Conservation (phyloP, 2,797 vertebrate genomes). For the Balearica regulorum region DNA sequence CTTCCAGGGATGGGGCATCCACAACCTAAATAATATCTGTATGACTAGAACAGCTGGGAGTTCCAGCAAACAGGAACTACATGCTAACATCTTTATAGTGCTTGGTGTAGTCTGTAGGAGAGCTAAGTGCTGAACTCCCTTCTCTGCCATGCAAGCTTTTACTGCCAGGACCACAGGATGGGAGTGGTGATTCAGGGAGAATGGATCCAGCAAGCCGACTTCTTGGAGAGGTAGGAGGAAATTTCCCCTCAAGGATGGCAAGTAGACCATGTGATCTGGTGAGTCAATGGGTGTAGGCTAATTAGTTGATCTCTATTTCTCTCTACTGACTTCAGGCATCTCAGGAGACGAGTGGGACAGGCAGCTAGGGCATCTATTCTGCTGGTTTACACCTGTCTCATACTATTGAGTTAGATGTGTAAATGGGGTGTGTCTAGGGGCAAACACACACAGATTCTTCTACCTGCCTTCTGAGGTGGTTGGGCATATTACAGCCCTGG, state of each 20-base stretch:
- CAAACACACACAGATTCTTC: neutral
- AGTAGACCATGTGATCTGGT: neutral
- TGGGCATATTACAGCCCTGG: neutral
- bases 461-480: neutral
- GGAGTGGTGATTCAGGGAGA: no score
- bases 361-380: neutral
- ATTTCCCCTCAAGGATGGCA: no score
- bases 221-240: no score
- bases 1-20: no score
- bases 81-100: neutral
- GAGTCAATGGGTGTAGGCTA: neutral
- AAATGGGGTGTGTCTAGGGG: neutral
- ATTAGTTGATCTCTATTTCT: neutral
- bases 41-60: neutral
- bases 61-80: neutral
- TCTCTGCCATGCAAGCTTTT: no score
- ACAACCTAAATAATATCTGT: neutral
- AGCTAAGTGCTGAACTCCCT: no score
- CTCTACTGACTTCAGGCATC: neutral
- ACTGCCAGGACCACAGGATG: no score
- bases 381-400: neutral
- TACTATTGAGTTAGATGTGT: neutral
- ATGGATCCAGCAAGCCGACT: no score
- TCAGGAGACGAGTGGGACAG: neutral
- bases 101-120: no score